Evolutionary conservation across 2,113 vertebrate genomes (phyloP).

Genomic region (Pygathrix nemaeus): DNA sequence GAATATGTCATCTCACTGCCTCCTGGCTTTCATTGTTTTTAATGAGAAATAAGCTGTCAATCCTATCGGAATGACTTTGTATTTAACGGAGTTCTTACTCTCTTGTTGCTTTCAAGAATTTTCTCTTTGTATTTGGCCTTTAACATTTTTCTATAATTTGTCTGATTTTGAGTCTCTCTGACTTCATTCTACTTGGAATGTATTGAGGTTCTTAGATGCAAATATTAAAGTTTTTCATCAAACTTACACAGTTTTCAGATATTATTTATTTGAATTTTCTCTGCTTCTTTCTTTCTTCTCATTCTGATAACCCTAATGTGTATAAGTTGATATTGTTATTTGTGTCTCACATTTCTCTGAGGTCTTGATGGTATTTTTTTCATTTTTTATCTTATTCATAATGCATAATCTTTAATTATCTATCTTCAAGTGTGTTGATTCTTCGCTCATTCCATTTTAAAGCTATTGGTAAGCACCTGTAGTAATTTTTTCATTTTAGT

Average conservation of each 20-base stretch:
- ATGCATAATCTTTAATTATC: neutral
- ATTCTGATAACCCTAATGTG: neutral
- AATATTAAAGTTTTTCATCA: neutral
- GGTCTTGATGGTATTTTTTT: neutral
- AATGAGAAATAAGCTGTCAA: neutral
- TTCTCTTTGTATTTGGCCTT: neutral
- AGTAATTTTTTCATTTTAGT: neutral
- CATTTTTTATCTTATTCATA: neutral
- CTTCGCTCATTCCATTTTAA: neutral
- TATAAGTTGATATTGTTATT: neutral
- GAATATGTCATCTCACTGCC: neutral
- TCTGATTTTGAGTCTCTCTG: neutral
- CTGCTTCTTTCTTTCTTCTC: neutral
- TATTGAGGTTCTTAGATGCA: neutral
- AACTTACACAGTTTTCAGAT: neutral
- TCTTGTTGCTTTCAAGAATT: neutral
- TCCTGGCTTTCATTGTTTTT: neutral
- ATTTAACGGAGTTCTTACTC: neutral
- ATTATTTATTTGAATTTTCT: neutral
- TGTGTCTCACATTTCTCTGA: neutral
- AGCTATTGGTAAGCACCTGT: neutral
- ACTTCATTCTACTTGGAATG: neutral
- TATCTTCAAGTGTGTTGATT: neutral
- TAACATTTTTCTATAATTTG: neutral
- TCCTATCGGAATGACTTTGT: neutral